A percentile compares a stretch with the other conserved stretches of the same genome.
Conservation (phyloP, 2,797 vertebrate species). For the Microctenopoma lineatum region DNA sequence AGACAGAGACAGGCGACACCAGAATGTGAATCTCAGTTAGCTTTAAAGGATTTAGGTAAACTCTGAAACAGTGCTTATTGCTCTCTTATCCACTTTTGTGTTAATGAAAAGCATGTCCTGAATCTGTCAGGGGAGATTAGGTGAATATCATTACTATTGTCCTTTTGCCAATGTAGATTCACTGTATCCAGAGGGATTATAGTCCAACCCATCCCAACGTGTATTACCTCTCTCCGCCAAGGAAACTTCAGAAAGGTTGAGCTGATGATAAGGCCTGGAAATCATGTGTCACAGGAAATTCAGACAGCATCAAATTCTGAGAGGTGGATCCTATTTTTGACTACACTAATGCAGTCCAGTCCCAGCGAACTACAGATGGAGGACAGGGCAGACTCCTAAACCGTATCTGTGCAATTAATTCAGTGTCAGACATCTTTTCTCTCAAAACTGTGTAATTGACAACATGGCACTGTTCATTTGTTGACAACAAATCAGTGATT, state of each 20-base stretch:
- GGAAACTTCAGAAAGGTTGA: slow-evolving; percentile 72
- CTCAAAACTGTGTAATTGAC: not conserved
- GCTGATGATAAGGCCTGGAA: slow-evolving; percentile 70
- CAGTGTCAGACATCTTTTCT: not conserved
- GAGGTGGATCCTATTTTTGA: slow-evolving; percentile 49
- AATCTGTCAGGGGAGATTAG: slow-evolving; percentile 96
- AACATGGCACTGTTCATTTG: not conserved
- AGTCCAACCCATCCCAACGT: slow-evolving; percentile 70
- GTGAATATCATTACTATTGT: slow-evolving; percentile 95
- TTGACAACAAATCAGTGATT: too few species aligned
- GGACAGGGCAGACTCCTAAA: not conserved
- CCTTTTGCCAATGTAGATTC: slow-evolving; percentile 91
- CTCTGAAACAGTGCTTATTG: slow-evolving; percentile 91
- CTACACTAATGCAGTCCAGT: slow-evolving; percentile 3
- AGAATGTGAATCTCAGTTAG: slow-evolving; percentile 84
- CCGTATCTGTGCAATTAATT: not conserved
- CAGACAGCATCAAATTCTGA: slow-evolving; percentile 56
- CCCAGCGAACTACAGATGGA: not conserved
- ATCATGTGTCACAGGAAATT: slow-evolving; percentile 70
- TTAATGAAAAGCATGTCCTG: slow-evolving; percentile 97
- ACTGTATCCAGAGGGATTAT: slow-evolving; percentile 83
- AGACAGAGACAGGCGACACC: slow-evolving; percentile 69
- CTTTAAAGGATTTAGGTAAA: slow-evolving; percentile 92
- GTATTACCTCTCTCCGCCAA: slow-evolving; percentile 73
- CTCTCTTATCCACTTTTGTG: slow-evolving; percentile 92